Base-by-base conservation (phyloP, 2,888 invertebrate genomes). In the Ptycholaimellus sp. region DNA sequence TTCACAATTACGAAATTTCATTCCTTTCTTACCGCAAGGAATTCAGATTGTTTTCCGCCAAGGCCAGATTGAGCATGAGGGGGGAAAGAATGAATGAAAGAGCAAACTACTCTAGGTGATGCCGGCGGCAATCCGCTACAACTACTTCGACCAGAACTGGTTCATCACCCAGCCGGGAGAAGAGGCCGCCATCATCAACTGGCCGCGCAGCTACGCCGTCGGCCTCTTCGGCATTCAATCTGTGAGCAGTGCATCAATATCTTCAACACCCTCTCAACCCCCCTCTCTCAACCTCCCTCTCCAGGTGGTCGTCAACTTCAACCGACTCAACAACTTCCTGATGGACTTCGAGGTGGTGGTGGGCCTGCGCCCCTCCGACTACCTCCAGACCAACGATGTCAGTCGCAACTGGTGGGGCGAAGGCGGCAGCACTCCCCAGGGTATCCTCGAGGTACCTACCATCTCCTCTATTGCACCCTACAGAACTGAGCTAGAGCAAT, bases 361-460 rank as follows among this genome's bases (percentile, higher is more conserved):
- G 34, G 96, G 90, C 5, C 37, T 37, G 23, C 44, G 43, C 43
- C 43, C 18, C 25, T 16, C 34, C 34, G 23, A 19, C 20, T 14
- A 29, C 14, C 40, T 45, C 34, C 40, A 46, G 44, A n/a, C n/a
- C n/a, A n/a, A n/a, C n/a, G n/a, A n/a, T n/a, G n/a, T n/a, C n/a
- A n/a, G n/a, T n/a, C n/a, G 81, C 58, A 99, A 96, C 59, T 99
- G 82, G 79, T 99, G 93, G 93, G 93, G 90, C 11, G 74, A 74
- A 3, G 72, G 76, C 36, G 64, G 62, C 4, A 68, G 69, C 38
- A 93, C 96, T 37, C 71, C 72, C 40, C n/a, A n/a, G n/a, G n/a
- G n/a, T n/a, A n/a, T n/a, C n/a, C n/a, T n/a, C n/a, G n/a, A n/a
- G n/a, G n/a, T n/a, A n/a, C n/a, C n/a, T n/a, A n/a, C n/a, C n/a